phyloP scores from a whole-genome alignment of 1,140 invertebrate genomes.

The Augochlora pura region DNA sequence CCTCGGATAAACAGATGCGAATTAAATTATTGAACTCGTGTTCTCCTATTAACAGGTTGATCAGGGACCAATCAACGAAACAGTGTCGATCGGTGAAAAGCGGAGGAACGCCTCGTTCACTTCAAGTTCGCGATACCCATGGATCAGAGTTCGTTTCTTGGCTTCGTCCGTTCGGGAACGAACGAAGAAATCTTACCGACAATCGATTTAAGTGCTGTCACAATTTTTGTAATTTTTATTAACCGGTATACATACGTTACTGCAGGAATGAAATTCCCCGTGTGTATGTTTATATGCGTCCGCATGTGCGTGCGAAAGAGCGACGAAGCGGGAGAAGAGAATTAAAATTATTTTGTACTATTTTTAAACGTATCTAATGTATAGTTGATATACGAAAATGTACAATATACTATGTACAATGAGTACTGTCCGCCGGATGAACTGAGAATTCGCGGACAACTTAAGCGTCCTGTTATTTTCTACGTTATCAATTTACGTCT shows the following conservation, averaged over 20 bases:
- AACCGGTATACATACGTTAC: slow-evolving; percentile 13
- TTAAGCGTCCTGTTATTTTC: slow-evolving; percentile 72
- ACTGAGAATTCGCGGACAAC: slow-evolving; percentile 51
- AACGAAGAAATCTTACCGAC: not conserved
- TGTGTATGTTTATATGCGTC: not conserved
- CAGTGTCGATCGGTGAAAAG: no score
- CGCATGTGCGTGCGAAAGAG: not conserved
- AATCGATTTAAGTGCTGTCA: not conserved
- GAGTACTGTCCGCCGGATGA: slow-evolving; percentile 36
- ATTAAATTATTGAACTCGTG: no score
- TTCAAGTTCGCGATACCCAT: no score
- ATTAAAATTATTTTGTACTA: slow-evolving; percentile 40
- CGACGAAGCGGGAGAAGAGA: not conserved
- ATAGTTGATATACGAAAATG: slow-evolving; percentile 66
- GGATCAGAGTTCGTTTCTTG: not conserved
- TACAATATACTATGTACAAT: slow-evolving; percentile 71
- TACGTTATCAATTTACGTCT: slow-evolving; percentile 65
- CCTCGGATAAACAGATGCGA: no score
- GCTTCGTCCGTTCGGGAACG: no score
- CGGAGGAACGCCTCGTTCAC: no score
- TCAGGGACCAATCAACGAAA: not conserved
- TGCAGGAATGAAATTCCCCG: slow-evolving; percentile 46
- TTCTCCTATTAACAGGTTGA: not conserved
- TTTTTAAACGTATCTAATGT: slow-evolving; percentile 54
- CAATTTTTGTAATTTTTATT: slow-evolving; percentile 17